Conservation (phyloP, 2,888 invertebrate genomes). For the Resseliella maxima region DNA sequence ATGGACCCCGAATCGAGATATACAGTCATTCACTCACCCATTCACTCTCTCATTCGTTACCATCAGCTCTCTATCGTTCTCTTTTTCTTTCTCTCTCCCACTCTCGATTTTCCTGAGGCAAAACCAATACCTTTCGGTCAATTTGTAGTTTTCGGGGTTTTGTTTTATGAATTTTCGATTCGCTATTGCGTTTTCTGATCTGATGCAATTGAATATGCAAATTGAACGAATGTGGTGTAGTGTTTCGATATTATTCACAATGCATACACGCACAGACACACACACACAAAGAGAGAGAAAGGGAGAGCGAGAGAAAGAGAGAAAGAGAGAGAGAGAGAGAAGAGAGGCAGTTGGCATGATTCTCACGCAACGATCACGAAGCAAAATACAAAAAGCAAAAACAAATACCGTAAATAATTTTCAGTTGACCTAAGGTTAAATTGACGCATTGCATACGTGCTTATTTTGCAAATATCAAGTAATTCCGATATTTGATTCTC, state of each 20-base stretch:
- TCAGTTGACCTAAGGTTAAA: constrained; percentile 51
- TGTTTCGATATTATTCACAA: background rate
- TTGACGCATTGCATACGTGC: constrained; percentile 51
- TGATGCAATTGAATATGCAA: constrained; percentile 43
- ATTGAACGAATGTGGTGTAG: background rate
- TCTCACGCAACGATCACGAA: background rate
- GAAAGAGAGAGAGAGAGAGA: too few relatives aligned
- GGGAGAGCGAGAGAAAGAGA: too few relatives aligned
- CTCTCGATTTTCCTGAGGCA: background rate
- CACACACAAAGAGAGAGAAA: too few relatives aligned
- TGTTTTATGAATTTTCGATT: constrained; percentile 38
- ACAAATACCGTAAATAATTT: constrained; percentile 51
- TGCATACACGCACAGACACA: too few relatives aligned
- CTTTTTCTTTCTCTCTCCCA: background rate
- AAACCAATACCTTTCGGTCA: constrained; percentile 3
- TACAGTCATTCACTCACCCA: background rate
- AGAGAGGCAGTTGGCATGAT: background rate
- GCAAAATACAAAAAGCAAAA: constrained; percentile 1
- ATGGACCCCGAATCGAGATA: background rate
- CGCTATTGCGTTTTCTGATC: background rate
- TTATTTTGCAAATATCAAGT: constrained; percentile 30
- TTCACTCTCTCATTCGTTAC: background rate
- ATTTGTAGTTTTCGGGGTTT: constrained; percentile 38
- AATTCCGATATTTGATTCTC: background rate
- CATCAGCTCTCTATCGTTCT: background rate